These are phyloP conservation scores for Eira barbara DNA, from an alignment of 2,113 vertebrate species.

Conservation along the genomic window DNA sequence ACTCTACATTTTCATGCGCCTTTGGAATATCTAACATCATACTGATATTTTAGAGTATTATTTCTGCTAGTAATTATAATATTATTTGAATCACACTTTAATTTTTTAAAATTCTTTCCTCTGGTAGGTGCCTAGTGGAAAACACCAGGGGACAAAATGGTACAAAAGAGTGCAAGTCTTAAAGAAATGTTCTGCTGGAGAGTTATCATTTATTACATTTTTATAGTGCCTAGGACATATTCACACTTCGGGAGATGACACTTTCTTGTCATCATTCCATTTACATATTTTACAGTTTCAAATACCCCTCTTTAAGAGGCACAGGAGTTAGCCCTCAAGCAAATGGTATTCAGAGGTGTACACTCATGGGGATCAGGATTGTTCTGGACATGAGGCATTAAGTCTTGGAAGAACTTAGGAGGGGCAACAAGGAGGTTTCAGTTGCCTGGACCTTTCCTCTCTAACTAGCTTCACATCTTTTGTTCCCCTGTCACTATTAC, in stretches of 20 bases:
- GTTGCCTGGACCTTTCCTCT: background rate
- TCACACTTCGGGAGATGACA: background rate
- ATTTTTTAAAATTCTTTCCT: background rate
- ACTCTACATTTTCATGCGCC: conserved; percentile 21
- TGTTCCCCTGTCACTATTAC: background rate
- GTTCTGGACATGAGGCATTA: background rate
- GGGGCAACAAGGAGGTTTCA: background rate
- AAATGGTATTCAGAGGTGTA: too few species aligned
- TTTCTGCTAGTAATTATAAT: background rate
- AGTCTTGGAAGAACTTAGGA: background rate
- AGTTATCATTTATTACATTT: background rate
- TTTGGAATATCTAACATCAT: background rate
- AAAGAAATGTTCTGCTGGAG: background rate
- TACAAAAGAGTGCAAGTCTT: background rate
- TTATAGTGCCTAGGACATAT: background rate
- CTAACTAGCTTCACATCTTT: background rate
- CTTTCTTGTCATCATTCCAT: background rate
- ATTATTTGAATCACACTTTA: background rate
- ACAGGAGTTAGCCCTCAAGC: background rate
- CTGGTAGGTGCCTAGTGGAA: background rate
- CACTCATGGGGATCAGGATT: background rate
- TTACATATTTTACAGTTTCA: background rate
- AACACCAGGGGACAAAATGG: background rate
- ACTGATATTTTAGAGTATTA: background rate
- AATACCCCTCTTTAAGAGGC: background rate